Base-by-base conservation (phyloP, 1,140 invertebrate species). In the Luehdorfia chinensis region DNA sequence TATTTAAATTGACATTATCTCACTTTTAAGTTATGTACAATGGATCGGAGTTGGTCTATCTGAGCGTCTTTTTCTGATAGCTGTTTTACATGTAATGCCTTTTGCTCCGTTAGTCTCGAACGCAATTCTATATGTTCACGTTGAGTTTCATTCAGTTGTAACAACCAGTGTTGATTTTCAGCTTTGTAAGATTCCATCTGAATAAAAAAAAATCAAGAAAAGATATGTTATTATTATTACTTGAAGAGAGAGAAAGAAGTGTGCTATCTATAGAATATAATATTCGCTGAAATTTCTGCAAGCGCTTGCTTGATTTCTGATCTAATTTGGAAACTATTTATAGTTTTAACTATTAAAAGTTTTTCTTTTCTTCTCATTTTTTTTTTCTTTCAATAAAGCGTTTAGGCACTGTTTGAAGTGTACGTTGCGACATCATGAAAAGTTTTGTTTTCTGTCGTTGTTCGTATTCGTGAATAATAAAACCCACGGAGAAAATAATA, bases 131-230 rank as follows among this genome's bases (percentile, higher is more conserved):
- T 59, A 21, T 84, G 70, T 46, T 84, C 78, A 0, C 68, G 57
- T 50, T 84, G 77, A 7, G 64, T 75, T 19, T 79, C 73, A 31
- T 60, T 76, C 9, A 87, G 32, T 52, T 88, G 80, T 6, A 68
- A 47, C 9, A 87, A 27, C 87, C 87, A 87, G 43, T 88, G 87
- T 28, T 83, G 51, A 46, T 83, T 79, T 55, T 88, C 87, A 0
- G 73, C 68, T 59, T 83, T 84, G 23, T 87, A 88, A 4, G 84
- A 83, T 41, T 78, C 74, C 14, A 88, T 73, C 81, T 84, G 16
- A 9, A 50, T 14, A 44, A 6, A 28, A 47, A 45, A 11, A n/a
- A 18, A 14, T 36, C 4, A 8, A 27, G 7, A 37, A 16, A 6
- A 6, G 25, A 30, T 39, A 11, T 32, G 2, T 33, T 28, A 16